phyloP scores from a whole-genome alignment of 2,888 invertebrate genomes.

The Noctua janthina region DNA sequence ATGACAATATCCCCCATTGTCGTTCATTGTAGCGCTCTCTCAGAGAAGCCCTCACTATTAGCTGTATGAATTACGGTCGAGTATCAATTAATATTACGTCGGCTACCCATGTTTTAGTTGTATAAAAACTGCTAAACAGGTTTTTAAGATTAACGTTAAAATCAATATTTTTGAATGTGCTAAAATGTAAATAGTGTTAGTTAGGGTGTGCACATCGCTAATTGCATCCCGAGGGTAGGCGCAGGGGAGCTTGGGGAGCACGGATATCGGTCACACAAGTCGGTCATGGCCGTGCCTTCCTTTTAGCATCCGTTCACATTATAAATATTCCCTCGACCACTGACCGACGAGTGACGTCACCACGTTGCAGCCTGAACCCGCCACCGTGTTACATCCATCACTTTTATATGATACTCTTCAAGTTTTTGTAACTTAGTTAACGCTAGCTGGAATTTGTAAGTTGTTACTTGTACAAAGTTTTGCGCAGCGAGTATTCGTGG shows the following conservation, averaged over 20 bases:
- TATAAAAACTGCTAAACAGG: background rate
- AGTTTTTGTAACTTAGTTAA: constrained; percentile 47
- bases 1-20: constrained; percentile 43
- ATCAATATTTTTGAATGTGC: constrained; percentile 15
- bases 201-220: constrained; percentile 49
- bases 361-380: constrained; percentile 65
- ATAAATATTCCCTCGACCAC: constrained; percentile 69
- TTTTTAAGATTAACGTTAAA: constrained; percentile 5
- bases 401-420: constrained; percentile 43
- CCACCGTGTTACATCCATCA: constrained; percentile 41
- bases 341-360: constrained; percentile 58
- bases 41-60: constrained; percentile 39
- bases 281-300: constrained; percentile 81
- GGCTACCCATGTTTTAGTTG: constrained; percentile 15
- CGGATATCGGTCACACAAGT: constrained; percentile 82
- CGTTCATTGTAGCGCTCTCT: constrained; percentile 29
- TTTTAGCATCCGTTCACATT: constrained; percentile 71
- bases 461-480: constrained; percentile 45
- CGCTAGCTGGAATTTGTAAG: constrained; percentile 39
- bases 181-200: constrained; percentile 32
- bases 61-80: constrained; percentile 29
- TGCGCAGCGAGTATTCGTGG: constrained; percentile 34
- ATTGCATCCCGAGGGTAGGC: constrained; percentile 63
- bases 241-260: constrained; percentile 67
- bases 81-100: constrained; percentile 36